phyloP scores from a whole-genome alignment of 2,797 vertebrate species.

The Arctocebus calabarensis region DNA sequence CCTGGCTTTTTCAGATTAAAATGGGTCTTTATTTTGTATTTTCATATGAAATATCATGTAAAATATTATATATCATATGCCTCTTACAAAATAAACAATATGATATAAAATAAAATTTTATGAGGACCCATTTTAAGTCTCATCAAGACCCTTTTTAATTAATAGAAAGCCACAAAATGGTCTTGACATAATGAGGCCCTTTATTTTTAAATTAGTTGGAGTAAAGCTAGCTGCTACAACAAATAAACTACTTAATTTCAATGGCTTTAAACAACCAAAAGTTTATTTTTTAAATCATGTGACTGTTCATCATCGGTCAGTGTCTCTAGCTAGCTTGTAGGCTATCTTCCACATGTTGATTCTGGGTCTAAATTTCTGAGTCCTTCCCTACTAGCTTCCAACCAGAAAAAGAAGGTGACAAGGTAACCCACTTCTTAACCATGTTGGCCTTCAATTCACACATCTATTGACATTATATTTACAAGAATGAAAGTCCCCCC shows the following conservation, averaged over 20 bases:
- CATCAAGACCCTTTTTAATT: not conserved
- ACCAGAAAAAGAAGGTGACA: not conserved
- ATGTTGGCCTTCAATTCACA: not conserved
- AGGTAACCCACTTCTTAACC: not conserved
- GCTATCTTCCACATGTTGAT: not conserved
- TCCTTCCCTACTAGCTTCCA: not conserved
- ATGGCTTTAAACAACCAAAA: not conserved
- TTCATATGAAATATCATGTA: not conserved
- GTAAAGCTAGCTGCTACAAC: not conserved
- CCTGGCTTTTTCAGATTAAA: not conserved
- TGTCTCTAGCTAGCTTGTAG: not conserved
- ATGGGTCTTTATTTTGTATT: conserved; percentile 41
- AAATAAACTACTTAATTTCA: not conserved
- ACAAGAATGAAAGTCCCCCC: not conserved
- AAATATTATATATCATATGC: not conserved
- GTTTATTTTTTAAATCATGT: not conserved
- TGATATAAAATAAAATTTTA: not conserved
- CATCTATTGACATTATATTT: not conserved
- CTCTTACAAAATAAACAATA: not conserved
- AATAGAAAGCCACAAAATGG: not conserved
- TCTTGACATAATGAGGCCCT: not conserved
- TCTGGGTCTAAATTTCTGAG: not conserved
- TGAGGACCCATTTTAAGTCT: not conserved
- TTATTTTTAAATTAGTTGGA: not conserved
- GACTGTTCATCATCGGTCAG: not conserved